These are phyloP conservation scores for Lasioglossum figueresi DNA, from an alignment of 2,888 invertebrate species.

Conservation along the genomic window DNA sequence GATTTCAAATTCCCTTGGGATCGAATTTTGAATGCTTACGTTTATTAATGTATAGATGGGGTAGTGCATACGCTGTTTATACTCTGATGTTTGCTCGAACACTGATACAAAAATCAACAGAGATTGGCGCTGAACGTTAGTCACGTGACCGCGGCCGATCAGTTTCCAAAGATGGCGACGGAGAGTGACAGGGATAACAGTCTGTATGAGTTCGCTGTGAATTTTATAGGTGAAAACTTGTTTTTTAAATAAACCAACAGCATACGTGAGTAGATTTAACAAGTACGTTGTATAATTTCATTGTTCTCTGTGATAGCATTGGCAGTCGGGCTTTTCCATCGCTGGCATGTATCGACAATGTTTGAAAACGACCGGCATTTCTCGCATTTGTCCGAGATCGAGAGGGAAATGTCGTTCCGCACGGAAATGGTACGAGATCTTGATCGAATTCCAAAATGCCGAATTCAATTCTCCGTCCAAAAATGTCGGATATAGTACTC, in stretches of 20 bases:
- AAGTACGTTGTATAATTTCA: constrained; percentile 24
- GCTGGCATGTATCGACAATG: constrained; percentile 88
- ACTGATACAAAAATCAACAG: neutral
- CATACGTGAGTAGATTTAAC: neutral
- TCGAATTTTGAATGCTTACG: neutral
- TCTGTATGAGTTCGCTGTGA: constrained; percentile 54
- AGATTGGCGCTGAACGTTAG: neutral
- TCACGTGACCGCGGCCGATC: constrained; percentile 18
- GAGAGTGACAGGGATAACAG: constrained; percentile 57
- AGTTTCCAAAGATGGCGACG: constrained; percentile 56
- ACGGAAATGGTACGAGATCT: constrained; percentile 90
- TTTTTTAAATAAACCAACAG: neutral
- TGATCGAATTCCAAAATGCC: neutral
- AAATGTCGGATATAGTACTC: constrained; percentile 18
- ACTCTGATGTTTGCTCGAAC: neutral
- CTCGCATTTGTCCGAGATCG: constrained; percentile 92
- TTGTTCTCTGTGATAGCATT: constrained; percentile 84
- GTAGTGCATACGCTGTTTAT: neutral
- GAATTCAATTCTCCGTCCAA: neutral
- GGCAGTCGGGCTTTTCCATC: constrained; percentile 86
- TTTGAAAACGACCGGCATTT: constrained; percentile 95
- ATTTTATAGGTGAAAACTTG: constrained; percentile 48
- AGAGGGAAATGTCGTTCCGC: constrained; percentile 93
- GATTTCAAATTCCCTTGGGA: neutral
- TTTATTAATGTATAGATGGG: neutral